A percentile compares a stretch with the other conserved stretches of the same genome.
phyloP scores from a whole-genome alignment of 2,113 vertebrate genomes.

The Leucoraja erinaceus region DNA sequence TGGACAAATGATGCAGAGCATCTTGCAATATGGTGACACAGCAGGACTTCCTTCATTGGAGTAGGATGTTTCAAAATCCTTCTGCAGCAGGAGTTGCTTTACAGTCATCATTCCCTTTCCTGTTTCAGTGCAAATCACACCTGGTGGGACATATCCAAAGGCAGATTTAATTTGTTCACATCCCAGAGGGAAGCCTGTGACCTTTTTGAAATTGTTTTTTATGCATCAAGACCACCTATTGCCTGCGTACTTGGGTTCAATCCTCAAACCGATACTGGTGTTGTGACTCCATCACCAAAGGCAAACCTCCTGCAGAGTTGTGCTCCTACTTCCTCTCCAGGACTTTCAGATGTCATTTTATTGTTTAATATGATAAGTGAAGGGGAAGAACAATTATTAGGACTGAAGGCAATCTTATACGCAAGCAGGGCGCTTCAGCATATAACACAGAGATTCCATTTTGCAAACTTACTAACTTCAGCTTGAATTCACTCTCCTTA shows the following conservation, averaged over 20 bases:
- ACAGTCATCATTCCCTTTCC: not conserved
- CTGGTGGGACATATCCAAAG: not conserved
- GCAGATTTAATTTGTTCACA: not conserved
- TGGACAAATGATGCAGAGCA: not conserved
- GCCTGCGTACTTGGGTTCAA: not conserved
- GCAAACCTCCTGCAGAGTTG: not conserved
- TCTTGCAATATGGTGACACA: not conserved
- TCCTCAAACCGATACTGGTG: not conserved
- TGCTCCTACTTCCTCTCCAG: not conserved
- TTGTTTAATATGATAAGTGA: not conserved
- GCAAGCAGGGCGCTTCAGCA: not conserved
- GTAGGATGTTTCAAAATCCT: not conserved
- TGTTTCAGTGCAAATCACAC: not conserved
- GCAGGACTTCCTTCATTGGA: not conserved
- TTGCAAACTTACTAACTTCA: not conserved
- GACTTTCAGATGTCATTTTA: not conserved
- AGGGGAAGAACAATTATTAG: not conserved
- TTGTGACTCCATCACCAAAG: not conserved
- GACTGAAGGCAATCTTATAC: not conserved
- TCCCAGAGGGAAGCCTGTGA: not conserved
- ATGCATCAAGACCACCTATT: not conserved
- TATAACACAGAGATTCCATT: too few relatives aligned
- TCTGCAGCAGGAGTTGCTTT: not conserved
- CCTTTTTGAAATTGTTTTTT: not conserved
- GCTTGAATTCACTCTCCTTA: not conserved